Evolutionary conservation across 2,797 vertebrate species (phyloP).

Genomic region (Lepidocolaptes lacrymiger): DNA sequence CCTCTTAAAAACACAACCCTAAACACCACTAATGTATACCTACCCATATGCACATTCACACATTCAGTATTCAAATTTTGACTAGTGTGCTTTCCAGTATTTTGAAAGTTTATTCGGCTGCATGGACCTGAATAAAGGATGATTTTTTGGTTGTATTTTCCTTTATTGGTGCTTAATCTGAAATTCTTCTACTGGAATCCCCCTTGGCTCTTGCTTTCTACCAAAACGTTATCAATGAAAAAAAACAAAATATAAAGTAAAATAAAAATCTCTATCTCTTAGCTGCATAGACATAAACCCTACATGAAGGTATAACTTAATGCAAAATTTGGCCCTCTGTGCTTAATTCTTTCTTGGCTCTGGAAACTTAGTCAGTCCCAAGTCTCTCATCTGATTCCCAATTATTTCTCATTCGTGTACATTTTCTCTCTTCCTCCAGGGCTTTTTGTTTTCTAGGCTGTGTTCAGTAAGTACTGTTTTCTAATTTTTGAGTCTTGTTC

Average conservation of each 20-base stretch:
- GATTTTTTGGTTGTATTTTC: not conserved
- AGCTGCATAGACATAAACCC: not conserved
- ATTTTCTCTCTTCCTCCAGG: slow-evolving; percentile 11
- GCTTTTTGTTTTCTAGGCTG: not conserved
- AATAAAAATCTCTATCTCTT: not conserved
- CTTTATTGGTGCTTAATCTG: not conserved
- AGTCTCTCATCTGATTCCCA: not conserved
- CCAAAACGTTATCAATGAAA: not conserved
- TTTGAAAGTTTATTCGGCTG: not conserved
- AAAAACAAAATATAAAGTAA: not conserved
- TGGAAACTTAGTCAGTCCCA: not conserved
- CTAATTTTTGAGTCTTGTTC: slow-evolving; percentile 20
- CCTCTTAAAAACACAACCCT: not conserved
- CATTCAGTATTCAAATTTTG: not conserved
- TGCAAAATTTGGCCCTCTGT: not conserved
- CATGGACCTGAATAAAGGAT: not conserved
- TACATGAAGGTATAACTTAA: not conserved
- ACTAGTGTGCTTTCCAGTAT: not conserved
- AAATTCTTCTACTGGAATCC: not conserved
- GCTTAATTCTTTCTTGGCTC: not conserved
- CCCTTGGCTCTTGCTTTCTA: not conserved
- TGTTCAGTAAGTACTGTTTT: slow-evolving; percentile 4
- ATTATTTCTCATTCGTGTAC: slow-evolving; percentile 18
- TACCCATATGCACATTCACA: not conserved
- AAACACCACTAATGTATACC: not conserved